Evolutionary conservation across 2,797 vertebrate species (phyloP).

Genomic region (Fistularia tabacaria): DNA sequence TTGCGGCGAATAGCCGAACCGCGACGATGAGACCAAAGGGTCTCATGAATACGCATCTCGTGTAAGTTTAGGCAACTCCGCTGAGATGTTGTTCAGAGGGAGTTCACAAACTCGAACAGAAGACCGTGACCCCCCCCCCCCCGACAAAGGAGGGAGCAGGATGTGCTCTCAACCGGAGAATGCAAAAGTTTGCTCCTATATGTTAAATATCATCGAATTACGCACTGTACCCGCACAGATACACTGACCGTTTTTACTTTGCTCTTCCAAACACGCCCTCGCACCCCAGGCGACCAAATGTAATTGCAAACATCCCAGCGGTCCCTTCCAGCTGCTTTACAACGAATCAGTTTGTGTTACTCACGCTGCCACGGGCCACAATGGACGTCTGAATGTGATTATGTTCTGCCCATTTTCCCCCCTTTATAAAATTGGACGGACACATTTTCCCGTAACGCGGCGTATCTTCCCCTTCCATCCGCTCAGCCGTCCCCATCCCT

Average conservation of each 20-base stretch:
- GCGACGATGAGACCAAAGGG: constrained; percentile 50
- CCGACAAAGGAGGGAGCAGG: too few species aligned
- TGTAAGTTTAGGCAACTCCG: constrained; percentile 50
- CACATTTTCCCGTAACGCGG: constrained; percentile 26
- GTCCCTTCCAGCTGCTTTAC: constrained; percentile 48
- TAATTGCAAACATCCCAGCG: constrained; percentile 62
- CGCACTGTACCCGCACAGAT: constrained; percentile 5
- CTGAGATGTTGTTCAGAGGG: constrained; percentile 24
- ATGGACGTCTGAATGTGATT: constrained; percentile 46
- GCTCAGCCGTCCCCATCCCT: constrained; percentile 10
- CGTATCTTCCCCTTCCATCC: constrained; percentile 10
- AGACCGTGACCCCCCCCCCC: constrained; percentile 10
- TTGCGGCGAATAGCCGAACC: constrained; percentile 38
- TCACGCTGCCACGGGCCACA: constrained; percentile 37
- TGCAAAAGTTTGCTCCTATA: background rate
- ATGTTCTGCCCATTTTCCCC: constrained; percentile 28
- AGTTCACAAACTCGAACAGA: constrained; percentile 17
- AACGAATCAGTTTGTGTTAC: constrained; percentile 61
- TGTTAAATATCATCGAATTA: constrained; percentile 17
- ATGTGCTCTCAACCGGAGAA: constrained; percentile 8
- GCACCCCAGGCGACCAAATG: constrained; percentile 53
- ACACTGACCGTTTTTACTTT: constrained; percentile 14
- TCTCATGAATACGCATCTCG: constrained; percentile 55
- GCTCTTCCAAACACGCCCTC: constrained; percentile 35
- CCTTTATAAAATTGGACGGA: constrained; percentile 39